Percentiles rank a stretch among this genome's conserved stretches.
Evolutionary conservation across 2,113 vertebrate species (phyloP).

Genomic region (Pseudonaja textilis): DNA sequence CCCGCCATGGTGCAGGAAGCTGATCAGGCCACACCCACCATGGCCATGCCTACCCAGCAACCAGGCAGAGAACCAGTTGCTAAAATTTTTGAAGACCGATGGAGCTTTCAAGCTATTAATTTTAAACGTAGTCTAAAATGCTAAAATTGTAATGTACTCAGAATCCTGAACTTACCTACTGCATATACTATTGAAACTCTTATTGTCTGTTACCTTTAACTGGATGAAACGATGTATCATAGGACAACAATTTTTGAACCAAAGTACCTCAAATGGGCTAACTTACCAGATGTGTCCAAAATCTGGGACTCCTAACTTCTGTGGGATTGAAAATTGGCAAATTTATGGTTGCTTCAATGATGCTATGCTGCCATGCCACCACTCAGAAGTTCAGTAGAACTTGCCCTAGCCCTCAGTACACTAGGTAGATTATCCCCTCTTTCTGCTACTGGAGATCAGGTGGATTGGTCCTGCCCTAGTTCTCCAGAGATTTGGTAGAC

Average conservation of each 20-base stretch:
- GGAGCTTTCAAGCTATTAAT: not conserved
- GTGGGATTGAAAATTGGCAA: not conserved
- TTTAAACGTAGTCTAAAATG: not conserved
- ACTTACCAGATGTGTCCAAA: not conserved
- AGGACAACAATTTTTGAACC: not conserved
- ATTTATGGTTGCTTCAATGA: not conserved
- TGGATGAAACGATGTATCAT: not conserved
- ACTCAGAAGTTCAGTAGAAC: not conserved
- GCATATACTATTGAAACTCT: not conserved
- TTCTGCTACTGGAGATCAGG: not conserved
- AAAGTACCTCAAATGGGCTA: not conserved
- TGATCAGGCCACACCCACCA: no score
- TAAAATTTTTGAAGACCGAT: no score
- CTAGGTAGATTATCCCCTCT: not conserved
- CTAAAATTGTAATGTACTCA: not conserved
- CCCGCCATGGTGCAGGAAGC: no score
- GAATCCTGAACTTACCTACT: not conserved
- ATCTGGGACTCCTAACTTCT: not conserved
- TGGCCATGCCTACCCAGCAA: no score
- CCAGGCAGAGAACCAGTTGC: no score
- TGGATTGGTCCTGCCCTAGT: not conserved
- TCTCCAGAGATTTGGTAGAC: not conserved
- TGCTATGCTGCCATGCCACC: not conserved
- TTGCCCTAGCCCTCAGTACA: not conserved
- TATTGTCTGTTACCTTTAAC: not conserved